Percentiles rank a stretch among this genome's conserved stretches.
Evolutionary conservation across 2,113 vertebrate genomes (phyloP).

Genomic region (human): DNA sequence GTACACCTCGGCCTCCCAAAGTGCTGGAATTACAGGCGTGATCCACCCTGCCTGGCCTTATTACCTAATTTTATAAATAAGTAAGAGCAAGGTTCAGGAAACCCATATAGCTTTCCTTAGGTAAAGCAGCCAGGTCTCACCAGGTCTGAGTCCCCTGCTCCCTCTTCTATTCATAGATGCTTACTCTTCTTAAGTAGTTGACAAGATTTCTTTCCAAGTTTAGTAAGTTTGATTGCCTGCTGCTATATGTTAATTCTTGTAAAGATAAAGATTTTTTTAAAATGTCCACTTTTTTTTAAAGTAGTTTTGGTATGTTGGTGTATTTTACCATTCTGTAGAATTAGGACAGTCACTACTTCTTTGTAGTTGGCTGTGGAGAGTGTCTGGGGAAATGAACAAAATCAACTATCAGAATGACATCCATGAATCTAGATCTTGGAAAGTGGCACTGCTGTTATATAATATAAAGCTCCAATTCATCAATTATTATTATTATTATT

Average conservation of each 20-base stretch:
- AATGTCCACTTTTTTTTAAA: background rate
- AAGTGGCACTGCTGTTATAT: background rate
- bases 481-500: background rate
- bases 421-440: background rate
- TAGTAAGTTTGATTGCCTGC: background rate
- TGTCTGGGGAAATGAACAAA: background rate
- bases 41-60: background rate
- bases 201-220: background rate
- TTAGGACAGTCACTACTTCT: background rate
- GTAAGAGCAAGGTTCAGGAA: background rate
- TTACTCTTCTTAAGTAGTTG: background rate
- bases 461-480: background rate
- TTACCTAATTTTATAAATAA: background rate
- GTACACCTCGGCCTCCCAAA: too few relatives aligned
- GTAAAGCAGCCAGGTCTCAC: background rate
- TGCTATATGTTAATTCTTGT: background rate
- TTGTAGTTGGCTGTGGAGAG: background rate
- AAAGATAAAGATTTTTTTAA: background rate
- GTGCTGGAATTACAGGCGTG: too few relatives aligned
- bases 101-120: background rate
- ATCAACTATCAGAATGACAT: background rate
- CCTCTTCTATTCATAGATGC: background rate
- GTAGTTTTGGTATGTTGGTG: background rate
- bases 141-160: background rate
- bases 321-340: background rate